A percentile compares a stretch with the other conserved stretches of the same genome.
Conservation (phyloP, 1,140 invertebrate genomes). For the Formica selysi region DNA sequence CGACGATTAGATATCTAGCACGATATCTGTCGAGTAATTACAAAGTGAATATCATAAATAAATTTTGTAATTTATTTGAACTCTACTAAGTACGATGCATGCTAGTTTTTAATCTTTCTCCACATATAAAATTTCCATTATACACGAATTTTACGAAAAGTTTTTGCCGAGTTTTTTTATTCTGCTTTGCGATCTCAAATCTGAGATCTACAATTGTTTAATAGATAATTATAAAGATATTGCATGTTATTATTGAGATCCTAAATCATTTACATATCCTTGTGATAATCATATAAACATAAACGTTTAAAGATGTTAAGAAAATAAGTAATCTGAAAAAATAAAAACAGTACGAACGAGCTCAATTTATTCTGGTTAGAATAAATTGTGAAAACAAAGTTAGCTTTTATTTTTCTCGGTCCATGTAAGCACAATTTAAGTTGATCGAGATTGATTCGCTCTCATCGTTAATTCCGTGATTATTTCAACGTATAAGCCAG, state of each 20-base stretch:
- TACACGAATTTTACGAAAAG: background rate
- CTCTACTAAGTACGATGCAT: too few species aligned
- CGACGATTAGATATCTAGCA: background rate
- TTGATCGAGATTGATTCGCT: conserved; percentile 4
- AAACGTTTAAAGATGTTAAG: background rate
- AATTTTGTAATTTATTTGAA: background rate
- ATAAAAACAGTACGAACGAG: background rate
- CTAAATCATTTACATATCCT: background rate
- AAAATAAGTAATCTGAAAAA: background rate
- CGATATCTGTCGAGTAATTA: background rate
- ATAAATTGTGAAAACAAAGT: background rate
- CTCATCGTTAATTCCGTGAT: background rate
- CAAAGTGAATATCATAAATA: background rate
- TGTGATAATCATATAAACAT: background rate
- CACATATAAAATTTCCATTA: background rate
- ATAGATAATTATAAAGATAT: background rate
- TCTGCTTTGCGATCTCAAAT: background rate
- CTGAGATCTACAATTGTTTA: background rate
- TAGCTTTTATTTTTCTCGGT: too few species aligned
- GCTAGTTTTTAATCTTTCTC: too few species aligned
- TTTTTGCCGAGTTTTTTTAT: background rate
- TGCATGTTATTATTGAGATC: background rate
- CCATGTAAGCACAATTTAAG: too few species aligned
- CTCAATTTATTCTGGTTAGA: background rate
- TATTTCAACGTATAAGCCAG: background rate